A percentile compares a stretch with the other conserved stretches of the same genome.
These are phyloP conservation scores for Chrysochloris asiatica DNA, from an alignment of 2,113 vertebrate genomes.

Conservation along the genomic window DNA sequence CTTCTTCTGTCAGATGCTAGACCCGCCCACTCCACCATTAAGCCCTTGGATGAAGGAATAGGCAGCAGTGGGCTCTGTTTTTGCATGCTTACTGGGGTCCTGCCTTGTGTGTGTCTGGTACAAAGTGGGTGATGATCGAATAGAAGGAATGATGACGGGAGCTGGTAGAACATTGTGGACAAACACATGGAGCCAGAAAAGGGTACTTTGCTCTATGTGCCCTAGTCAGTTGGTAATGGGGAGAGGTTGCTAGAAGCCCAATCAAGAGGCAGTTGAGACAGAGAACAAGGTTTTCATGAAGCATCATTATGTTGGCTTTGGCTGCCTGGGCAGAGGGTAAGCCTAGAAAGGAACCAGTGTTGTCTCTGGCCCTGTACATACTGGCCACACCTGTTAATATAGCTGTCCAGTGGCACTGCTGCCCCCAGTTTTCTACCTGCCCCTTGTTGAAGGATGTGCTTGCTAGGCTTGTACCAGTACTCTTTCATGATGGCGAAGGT, in stretches of 20 bases:
- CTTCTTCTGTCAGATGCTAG: too few relatives aligned
- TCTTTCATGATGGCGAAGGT: not conserved
- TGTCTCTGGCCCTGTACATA: too few relatives aligned
- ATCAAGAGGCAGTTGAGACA: not conserved
- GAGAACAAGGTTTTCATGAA: not conserved
- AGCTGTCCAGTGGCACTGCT: not conserved
- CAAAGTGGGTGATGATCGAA: not conserved
- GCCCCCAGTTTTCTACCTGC: fast-evolving
- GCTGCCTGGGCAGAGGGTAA: not conserved
- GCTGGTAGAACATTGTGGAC: too few relatives aligned
- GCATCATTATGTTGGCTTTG: not conserved
- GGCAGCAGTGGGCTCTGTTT: too few relatives aligned
- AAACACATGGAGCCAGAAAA: not conserved
- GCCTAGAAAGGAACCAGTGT: too few relatives aligned
- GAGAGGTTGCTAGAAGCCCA: not conserved
- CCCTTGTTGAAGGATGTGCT: too few relatives aligned
- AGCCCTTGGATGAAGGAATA: not conserved
- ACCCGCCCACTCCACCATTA: not conserved
- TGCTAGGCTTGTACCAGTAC: fast-evolving
- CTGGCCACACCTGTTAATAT: too few relatives aligned
- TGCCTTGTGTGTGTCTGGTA: fast-evolving
- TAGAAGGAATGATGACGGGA: fast-evolving
- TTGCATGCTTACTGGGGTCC: fast-evolving
- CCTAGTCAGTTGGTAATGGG: not conserved
- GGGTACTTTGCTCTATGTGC: not conserved